Base-by-base conservation (phyloP, 1,140 invertebrate species). In the Zaprionus kolodkinae region DNA sequence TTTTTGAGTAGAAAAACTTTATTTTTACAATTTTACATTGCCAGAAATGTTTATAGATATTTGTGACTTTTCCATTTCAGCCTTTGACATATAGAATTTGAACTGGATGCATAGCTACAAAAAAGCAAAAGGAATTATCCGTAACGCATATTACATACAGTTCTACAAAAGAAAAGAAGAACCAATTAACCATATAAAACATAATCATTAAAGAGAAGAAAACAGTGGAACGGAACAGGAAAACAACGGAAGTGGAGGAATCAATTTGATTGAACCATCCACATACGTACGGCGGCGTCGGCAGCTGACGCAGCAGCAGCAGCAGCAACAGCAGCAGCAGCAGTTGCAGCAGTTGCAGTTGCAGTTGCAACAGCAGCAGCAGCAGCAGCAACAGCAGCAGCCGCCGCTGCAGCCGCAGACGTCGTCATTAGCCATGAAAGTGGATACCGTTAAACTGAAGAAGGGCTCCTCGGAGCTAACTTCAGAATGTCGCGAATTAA, bases 391-490 rank as follows among this genome's bases (percentile, higher is more conserved):
- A 60, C 38, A 50, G 52, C 68, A 36, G 40, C 56, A 38, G 57
- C 33, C 2, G 60, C 27, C 36, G 60, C 65, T 13, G 56, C 62
- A 63, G 52, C 57, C 64, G 66, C 72, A 43, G 69, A 55, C 61
- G 81, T 70, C 73, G 76, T 64, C 73, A n/a, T n/a, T n/a, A 68
- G 94, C 92, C 92, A 98, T 98, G 97, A 97, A 97, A 94, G 97
- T 98, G 85, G 97, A 98, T 89, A 94, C 96, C 90, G 95, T 94
- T 77, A 96, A 97, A 93, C 94, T 97, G 78, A 97, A 97, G 93
- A 97, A 97, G 93, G 96, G 96, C 94, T 96, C 96, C 82, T 97
- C 97, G 54, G 97, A 98, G 94, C 95, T 97, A 95, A 97, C 97
- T 88, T 93, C 95, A 61, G 97, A 98, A 93, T 98, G 97, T 92